Evolutionary conservation across 2,113 vertebrate species (phyloP), one percentile per base, ranked within the genome.

Genomic region (Plotosus lineatus): DNA sequence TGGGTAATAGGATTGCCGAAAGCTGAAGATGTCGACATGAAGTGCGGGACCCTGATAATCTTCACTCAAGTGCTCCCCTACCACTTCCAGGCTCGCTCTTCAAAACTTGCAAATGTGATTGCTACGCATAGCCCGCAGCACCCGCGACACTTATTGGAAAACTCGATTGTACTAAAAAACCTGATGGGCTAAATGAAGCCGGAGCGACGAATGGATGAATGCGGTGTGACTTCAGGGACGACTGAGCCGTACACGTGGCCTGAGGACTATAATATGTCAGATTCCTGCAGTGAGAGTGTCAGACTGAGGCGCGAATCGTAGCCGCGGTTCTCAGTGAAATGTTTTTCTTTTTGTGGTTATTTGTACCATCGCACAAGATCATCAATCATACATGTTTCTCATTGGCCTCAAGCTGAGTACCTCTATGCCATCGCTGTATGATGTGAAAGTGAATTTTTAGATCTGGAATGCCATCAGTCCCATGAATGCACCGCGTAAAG

Each of bases 1-100:
- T 77, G 51, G 69, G 81, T 86, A 89, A 89, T 87, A 86, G 85
- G 85, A 87, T 88, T 86, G 83, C 86, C 81, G 73, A 61, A 84
- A 86, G 88, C 84, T 80, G 77, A 48, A 79, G 78, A 80, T 86
- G 82, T 87, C 78, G 73, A 83, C 82, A 68, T 51, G 77, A 80
- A 82, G 84, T 80, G 72, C 69, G 3, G 77, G 81, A 77, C 56
- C 77, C 73, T 87, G 88, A 88, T 89, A 88, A 89, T 89, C 88
- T 88, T 78, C 75, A 78, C 85, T 87, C 61, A 78, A 86, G 81
- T 84, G 68, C 87, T 88, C 80, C 86, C 80, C 78, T 50, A 56
- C 83, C 71, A 36, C 85, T 84, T 50, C 83, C 85, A 65, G 61
- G 82, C 81, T 60, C 84, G 82, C 80, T 83, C 75, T 80, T 56